A percentile compares a stretch with the other conserved stretches of the same genome.
Evolutionary conservation across 2,888 invertebrate species (phyloP).

Genomic region (Leptinotarsa rubiginosa): DNA sequence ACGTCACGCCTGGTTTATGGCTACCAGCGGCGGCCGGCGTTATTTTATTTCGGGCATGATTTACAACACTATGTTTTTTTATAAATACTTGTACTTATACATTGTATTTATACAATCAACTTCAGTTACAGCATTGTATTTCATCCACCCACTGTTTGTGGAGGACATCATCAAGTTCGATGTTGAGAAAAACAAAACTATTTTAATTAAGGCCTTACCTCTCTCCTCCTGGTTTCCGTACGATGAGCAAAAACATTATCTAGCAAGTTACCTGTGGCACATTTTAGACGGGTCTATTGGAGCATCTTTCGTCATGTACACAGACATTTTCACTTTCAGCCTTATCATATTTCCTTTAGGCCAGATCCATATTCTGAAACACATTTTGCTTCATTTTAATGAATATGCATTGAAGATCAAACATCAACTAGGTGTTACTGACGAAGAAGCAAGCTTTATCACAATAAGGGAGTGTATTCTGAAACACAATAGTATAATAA

Average conservation of each 20-base stretch:
- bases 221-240: slow-evolving; percentile 50
- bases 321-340: slow-evolving; percentile 49
- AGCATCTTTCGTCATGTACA: slow-evolving; percentile 49
- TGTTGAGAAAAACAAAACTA: slow-evolving; percentile 32
- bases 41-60: too few species aligned
- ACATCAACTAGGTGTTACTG: slow-evolving; percentile 25
- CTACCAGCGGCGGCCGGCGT: too few species aligned
- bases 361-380: slow-evolving; percentile 46
- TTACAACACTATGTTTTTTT: too few species aligned
- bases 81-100: background rate
- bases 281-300: slow-evolving; percentile 45
- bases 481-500: slow-evolving; percentile 41
- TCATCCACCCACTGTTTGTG: slow-evolving; percentile 42
- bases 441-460: slow-evolving; percentile 41
- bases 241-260: slow-evolving; percentile 46
- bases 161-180: slow-evolving; percentile 35
- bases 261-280: slow-evolving; percentile 44
- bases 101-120: background rate
- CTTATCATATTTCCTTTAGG: slow-evolving; percentile 49
- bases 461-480: slow-evolving; percentile 38
- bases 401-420: slow-evolving; percentile 35
- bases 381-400: slow-evolving; percentile 46
- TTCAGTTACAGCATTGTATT: slow-evolving; percentile 41
- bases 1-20: too few species aligned
- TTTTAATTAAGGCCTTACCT: slow-evolving; percentile 42